Conservation (phyloP, 2,797 vertebrate genomes). For the Cynopterus sphinx region DNA sequence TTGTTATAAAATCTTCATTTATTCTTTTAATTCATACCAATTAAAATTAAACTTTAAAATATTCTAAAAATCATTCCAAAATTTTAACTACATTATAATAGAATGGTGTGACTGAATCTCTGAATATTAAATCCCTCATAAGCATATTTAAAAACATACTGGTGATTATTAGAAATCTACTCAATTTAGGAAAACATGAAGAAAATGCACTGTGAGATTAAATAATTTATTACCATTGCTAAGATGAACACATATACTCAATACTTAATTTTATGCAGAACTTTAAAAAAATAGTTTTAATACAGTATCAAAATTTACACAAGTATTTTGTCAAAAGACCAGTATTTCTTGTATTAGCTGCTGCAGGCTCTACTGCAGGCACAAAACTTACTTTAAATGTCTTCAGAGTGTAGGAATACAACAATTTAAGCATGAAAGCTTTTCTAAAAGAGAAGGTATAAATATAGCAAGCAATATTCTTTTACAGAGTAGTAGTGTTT, state of each 20-base stretch:
- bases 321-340: slow-evolving; percentile 88
- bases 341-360: slow-evolving; percentile 81
- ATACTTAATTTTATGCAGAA: slow-evolving; percentile 87
- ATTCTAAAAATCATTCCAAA: background rate
- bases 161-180: background rate
- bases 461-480: slow-evolving; percentile 58
- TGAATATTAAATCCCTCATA: background rate
- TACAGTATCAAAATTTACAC: slow-evolving; percentile 93
- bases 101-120: background rate
- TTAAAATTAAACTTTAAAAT: background rate
- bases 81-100: background rate
- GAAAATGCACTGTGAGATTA: slow-evolving; percentile 81
- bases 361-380: slow-evolving; percentile 83
- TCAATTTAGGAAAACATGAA: slow-evolving; percentile 47
- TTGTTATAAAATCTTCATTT: background rate
- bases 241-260: slow-evolving; percentile 88
- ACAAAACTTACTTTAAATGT: slow-evolving; percentile 80
- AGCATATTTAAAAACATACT: background rate
- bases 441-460: slow-evolving; percentile 44
- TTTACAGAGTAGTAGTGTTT: slow-evolving; percentile 47
- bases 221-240: slow-evolving; percentile 89
- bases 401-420: slow-evolving; percentile 86
- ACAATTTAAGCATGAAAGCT: slow-evolving; percentile 80
- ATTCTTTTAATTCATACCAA: background rate
- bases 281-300: slow-evolving; percentile 93